Conservation (phyloP, 2,888 invertebrate genomes). For the Hesperia comma region DNA sequence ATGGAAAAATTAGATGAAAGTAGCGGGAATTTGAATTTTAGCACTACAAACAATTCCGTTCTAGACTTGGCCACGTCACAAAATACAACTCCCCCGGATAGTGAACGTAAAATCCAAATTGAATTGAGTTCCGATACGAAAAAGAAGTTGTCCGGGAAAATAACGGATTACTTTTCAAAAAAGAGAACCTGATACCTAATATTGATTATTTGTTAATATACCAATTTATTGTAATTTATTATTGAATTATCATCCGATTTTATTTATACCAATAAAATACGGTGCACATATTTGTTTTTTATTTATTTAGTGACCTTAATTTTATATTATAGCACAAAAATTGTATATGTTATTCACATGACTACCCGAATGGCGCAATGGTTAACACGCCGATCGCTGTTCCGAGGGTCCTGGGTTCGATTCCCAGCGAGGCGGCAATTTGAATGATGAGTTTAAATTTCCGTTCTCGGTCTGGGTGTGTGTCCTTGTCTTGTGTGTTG, state of each 20-base stretch:
- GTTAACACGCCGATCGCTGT: no score
- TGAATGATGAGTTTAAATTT: no score
- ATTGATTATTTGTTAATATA: conserved; percentile 18
- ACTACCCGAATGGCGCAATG: no score
- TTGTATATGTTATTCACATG: no score
- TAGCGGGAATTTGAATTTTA: conserved; percentile 56
- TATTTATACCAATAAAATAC: conserved; percentile 1
- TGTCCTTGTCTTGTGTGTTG: no score
- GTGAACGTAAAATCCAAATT: conserved; percentile 46
- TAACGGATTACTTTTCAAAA: conserved; percentile 74
- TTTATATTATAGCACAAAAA: no score
- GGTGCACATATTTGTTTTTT: no score
- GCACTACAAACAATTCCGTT: conserved; percentile 50
- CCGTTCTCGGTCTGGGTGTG: no score
- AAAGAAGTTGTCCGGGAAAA: conserved; percentile 66
- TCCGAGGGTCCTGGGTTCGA: no score
- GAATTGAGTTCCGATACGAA: conserved; percentile 59
- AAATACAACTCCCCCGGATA: conserved; percentile 29
- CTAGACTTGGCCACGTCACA: conserved; percentile 41
- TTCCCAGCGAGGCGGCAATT: no score
- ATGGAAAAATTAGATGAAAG: conserved; percentile 60
- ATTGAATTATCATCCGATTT: not conserved
- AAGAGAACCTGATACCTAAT: conserved; percentile 54
- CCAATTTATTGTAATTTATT: not conserved
- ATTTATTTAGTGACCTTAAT: no score